Evolutionary conservation across 1,140 invertebrate species (phyloP).

Genomic region (Venustaconcha ellipsiformis): DNA sequence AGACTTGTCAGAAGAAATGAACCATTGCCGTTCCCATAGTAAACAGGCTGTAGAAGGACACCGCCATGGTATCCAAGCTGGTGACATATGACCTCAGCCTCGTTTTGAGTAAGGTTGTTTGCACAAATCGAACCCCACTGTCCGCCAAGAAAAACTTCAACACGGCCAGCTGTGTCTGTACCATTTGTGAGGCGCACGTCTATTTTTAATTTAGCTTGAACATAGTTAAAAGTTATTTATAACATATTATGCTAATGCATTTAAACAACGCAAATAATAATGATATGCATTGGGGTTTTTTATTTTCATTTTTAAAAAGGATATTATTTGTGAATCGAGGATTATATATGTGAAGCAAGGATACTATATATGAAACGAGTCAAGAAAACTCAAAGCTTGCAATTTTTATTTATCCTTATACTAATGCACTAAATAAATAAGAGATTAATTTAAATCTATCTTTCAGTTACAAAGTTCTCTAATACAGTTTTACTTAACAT

Average conservation of each 20-base stretch:
- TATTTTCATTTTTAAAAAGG: background rate
- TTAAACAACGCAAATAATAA: background rate
- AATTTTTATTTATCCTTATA: background rate
- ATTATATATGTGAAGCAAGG: background rate
- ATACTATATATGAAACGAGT: background rate
- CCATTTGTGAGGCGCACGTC: slow-evolving; percentile 24
- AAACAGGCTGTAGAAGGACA: slow-evolving; percentile 3
- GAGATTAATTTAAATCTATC: too few relatives aligned
- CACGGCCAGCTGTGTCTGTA: slow-evolving; percentile 11
- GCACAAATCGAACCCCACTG: slow-evolving; percentile 57
- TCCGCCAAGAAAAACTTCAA: slow-evolving; percentile 20
- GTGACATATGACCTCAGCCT: slow-evolving; percentile 22
- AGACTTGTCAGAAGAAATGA: slow-evolving; percentile 28
- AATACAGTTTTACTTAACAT: too few relatives aligned
- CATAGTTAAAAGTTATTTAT: too few relatives aligned
- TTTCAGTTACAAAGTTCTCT: too few relatives aligned
- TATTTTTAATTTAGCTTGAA: slow-evolving; percentile 14
- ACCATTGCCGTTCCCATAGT: slow-evolving; percentile 26
- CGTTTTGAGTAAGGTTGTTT: slow-evolving; percentile 10
- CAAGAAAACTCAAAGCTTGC: background rate
- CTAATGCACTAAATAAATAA: too few relatives aligned
- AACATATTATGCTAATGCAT: too few relatives aligned
- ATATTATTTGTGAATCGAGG: background rate
- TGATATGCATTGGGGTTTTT: background rate
- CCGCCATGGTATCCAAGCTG: slow-evolving; percentile 26